phyloP scores from a whole-genome alignment of 64 coral and sea anemone species.

The Acropora yongei region DNA sequence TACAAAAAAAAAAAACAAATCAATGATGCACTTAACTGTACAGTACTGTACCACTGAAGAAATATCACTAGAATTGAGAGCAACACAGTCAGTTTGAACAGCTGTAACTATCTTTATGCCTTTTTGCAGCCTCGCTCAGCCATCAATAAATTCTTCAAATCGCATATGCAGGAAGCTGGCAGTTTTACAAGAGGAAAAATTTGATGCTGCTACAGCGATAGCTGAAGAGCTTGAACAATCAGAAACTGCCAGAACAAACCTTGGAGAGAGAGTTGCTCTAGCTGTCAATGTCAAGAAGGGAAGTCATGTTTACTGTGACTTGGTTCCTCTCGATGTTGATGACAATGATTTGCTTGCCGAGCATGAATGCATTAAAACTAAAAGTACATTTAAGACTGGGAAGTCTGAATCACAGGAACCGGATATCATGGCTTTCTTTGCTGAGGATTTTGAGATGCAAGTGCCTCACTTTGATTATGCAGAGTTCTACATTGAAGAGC shows the following conservation, averaged over 20 bases:
- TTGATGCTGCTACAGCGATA: slow-evolving; percentile 73
- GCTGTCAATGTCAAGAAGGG: slow-evolving; percentile 84
- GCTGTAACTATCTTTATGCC: background rate
- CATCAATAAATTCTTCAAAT: slow-evolving; percentile 74
- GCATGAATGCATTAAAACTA: slow-evolving; percentile 26
- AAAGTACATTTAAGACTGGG: slow-evolving; percentile 21
- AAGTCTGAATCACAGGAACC: slow-evolving; percentile 69
- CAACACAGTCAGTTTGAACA: background rate
- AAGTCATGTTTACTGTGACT: slow-evolving; percentile 63
- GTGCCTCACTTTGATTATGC: slow-evolving; percentile 75
- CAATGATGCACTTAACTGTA: no score
- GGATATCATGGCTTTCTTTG: slow-evolving; percentile 83
- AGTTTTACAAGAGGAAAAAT: slow-evolving; percentile 58
- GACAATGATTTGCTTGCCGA: slow-evolving; percentile 58
- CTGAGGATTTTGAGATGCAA: slow-evolving; percentile 87
- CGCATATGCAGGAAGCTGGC: slow-evolving; percentile 54
- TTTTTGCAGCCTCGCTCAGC: slow-evolving; percentile 67
- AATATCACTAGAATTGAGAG: no score
- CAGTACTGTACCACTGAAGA: background rate
- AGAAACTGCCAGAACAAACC: slow-evolving; percentile 62
- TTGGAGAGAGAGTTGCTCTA: slow-evolving; percentile 77
- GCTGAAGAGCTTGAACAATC: slow-evolving; percentile 79
- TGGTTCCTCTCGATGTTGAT: slow-evolving; percentile 78
- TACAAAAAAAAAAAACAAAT: no score
- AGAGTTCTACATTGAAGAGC: slow-evolving; percentile 60